Base-by-base conservation (phyloP, 2,797 vertebrate species). In the Melanotaenia pygmaea region DNA sequence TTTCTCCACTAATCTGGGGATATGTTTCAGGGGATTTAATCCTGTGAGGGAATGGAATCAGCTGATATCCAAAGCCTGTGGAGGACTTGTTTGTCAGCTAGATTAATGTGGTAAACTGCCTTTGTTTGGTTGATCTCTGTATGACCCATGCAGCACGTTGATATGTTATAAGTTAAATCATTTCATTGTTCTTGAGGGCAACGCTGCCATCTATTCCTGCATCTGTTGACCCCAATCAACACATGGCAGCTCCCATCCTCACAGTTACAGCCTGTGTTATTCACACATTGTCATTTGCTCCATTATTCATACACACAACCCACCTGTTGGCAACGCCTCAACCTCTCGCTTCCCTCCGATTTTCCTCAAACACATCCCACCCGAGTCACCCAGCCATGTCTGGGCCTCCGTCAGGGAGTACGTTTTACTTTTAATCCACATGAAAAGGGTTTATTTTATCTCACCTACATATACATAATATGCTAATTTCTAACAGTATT, bases 1-100 rank as follows among this genome's bases (percentile, higher is more conserved):
- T 70, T 64, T 62, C 64, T 67, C 50, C 59, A 38, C 81, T 92
- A 92, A 92, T 93, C 88, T 81, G 77, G 69, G 69, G 82, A 76
- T 88, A 77, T 82, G 75, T 90, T 93, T 93, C 85, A 91, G 76
- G 77, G 91, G 88, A 88, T 92, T 92, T 87, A 56, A 84, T 84
- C 89, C 85, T 85, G 85, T 80, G 73, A 77, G 72, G 89, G 84
- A 79, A 86, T 66, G 79, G 81, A 86, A 75, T 88, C 84, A 59
- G 28, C 20, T 45, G 67, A 61, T 53, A 68, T 68, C 64, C 64
- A 72, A 76, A 81, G 79, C 81, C 72, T 10, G 3, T n/a, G 6
- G 74, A 80, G 54, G 67, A 64, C 69, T 38, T 14, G 60, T 60
- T 61, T 47, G 34, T 78, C 62, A 64, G 14, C 70, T 43, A 64